These are phyloP conservation scores for Mugil cephalus DNA, from an alignment of 2,113 vertebrate genomes.

Conservation along the genomic window DNA sequence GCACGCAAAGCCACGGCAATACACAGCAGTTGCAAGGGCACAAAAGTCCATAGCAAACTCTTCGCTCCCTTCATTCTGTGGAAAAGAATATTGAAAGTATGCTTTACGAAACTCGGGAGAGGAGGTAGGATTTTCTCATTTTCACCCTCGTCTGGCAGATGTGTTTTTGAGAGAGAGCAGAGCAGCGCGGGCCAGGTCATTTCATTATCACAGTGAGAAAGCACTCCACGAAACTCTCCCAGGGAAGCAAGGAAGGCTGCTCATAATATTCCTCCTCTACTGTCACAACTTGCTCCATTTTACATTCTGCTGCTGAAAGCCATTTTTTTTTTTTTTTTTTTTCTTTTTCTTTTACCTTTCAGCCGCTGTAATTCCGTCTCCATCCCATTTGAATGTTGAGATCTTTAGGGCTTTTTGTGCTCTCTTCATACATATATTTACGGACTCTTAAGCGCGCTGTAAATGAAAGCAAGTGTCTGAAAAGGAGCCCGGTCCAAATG, in stretches of 20 bases:
- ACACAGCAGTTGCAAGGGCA: slow-evolving; percentile 44
- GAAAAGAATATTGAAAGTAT: slow-evolving; percentile 76
- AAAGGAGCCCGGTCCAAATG: slow-evolving; percentile 32
- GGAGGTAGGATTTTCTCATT: slow-evolving; percentile 80
- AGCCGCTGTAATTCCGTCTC: slow-evolving; percentile 36
- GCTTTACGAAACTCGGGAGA: slow-evolving; percentile 71
- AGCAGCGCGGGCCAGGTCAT: slow-evolving; percentile 78
- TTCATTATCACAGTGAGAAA: slow-evolving; percentile 83
- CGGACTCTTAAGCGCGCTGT: slow-evolving; percentile 4
- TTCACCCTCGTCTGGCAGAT: slow-evolving; percentile 75
- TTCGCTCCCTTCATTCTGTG: slow-evolving; percentile 53
- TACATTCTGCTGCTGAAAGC: slow-evolving; percentile 59
- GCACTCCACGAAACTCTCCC: slow-evolving; percentile 77
- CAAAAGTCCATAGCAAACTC: slow-evolving; percentile 40
- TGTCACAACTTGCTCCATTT: slow-evolving; percentile 74
- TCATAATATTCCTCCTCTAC: slow-evolving; percentile 66
- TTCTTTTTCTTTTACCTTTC: slow-evolving; percentile 29
- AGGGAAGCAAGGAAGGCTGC: slow-evolving; percentile 68
- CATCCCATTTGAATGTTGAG: slow-evolving; percentile 39
- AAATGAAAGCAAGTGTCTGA: slow-evolving; percentile 24
- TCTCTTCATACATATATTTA: slow-evolving; percentile 44
- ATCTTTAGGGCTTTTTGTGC: slow-evolving; percentile 32
- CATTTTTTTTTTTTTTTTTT: slow-evolving; percentile 36
- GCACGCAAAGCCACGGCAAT: slow-evolving; percentile 3
- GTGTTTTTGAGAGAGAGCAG: slow-evolving; percentile 71